Evolutionary conservation across 2,797 vertebrate genomes (phyloP), one percentile per base, ranked within the genome.

Genomic region (Paedocypris micromegethes): DNA sequence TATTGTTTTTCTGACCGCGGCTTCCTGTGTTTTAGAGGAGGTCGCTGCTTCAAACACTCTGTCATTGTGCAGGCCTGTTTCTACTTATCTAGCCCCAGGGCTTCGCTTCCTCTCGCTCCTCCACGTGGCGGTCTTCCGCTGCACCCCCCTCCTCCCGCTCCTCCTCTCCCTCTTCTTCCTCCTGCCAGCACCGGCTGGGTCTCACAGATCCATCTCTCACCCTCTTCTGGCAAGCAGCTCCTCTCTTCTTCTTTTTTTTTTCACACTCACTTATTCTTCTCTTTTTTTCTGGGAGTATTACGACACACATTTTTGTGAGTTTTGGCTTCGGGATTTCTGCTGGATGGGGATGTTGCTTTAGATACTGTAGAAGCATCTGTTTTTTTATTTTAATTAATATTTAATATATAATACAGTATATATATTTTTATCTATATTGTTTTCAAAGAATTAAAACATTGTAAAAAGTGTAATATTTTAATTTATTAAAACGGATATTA

Each of bases 51-150:
- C 84, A 83, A 81, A 78, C 75, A 70, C 80, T 72, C 78, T 84
- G 79, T 81, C 75, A 81, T 84, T 56, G 68, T 72, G 61, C 82
- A 63, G 72, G 83, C 87, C 85, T 91, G 88, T 68, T 86, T 90
- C 85, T 83, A 81, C 86, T 91, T 89, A 91, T 87, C 83, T 86
- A 83, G 66, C 66, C 79, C 83, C 59, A 68, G 85, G 88, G 82
- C 84, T 85, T 78, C 76, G 78, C 84, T 87, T 87, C 85, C 79
- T 88, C 77, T 81, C 61, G 72, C 73, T 77, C 52, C 75, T 68
- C 70, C 63, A 79, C 76, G 65, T 70, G 68, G 66, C 68, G 63
- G 62, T 68, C 70, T 75, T 73, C 70, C 70, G 73, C 48, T 68
- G 52, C 50, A 68, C 65, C 46, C 41, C 7, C 7, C 6, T n/a